Evolutionary conservation across 2,113 vertebrate species (phyloP), one percentile per base, ranked within the genome.

Genomic region (Eptesicus fuscus): DNA sequence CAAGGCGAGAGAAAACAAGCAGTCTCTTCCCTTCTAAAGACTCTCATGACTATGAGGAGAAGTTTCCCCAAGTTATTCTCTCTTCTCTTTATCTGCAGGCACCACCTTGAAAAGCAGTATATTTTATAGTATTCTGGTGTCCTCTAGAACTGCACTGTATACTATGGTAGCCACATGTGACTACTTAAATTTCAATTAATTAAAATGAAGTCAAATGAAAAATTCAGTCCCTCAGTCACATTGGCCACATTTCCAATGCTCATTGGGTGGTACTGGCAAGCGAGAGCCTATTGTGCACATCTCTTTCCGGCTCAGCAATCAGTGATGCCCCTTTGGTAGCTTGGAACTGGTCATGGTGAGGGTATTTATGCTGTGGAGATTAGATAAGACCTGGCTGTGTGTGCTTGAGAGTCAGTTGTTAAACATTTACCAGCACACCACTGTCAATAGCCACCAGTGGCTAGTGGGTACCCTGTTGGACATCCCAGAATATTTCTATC

Each of bases 21-120:
- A 92, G 22, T 63, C 77, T 79, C 85, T 94, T 88, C 42, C 30
- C 47, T 95, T 93, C 59, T 79, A 49, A 83, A 95, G 47, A 63
- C 9, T 67, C 82, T 44, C 28, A 16, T 82, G 42, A 88, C n/a
- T 61, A 17, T 77, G 25, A 77, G 44, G 32, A 77, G 83, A 90
- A 85, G 22, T 6, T 85, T 71, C 47, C 77, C 42, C 35, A 77
- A 77, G 17, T 84, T 87, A 37, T 74, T 91, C 10, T 37, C 82
- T 80, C 30, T 25, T 78, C 61, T 63, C 28, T 85, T 80, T 61
- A 32, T 35, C n/a, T 73, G 47, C 23, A 59, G 10, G 16, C 49
- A 70, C 82, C 44, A 85, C 74, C 65, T 61, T 37, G 44, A 95
- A 20, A 93, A 70, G 59, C 32, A 76, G n/a, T n/a, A 0, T 40